Conservation (phyloP, 2,113 vertebrate genomes). For the Crotalus helleri region DNA sequence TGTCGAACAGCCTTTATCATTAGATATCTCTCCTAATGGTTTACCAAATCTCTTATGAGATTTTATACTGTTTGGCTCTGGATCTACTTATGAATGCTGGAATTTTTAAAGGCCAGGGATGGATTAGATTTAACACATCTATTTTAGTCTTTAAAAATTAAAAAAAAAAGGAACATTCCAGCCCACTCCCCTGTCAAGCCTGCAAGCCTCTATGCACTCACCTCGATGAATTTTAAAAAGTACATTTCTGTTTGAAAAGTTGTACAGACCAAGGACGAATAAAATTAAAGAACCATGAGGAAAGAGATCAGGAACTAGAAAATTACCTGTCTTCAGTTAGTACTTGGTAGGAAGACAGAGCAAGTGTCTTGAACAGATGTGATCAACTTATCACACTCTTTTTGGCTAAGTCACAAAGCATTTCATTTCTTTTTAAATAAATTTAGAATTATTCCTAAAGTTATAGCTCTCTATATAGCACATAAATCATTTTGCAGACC, state of each 20-base stretch:
- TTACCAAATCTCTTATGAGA: neutral
- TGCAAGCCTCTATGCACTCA: neutral
- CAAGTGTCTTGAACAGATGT: neutral
- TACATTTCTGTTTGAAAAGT: neutral
- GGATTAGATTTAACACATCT: neutral
- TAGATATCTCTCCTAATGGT: neutral
- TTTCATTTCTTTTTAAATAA: neutral
- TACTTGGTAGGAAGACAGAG: neutral
- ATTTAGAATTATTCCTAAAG: neutral
- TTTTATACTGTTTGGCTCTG: neutral
- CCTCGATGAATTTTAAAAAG: neutral
- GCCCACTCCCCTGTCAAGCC: neutral
- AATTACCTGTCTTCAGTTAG: neutral
- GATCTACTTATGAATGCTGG: neutral
- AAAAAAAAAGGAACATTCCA: neutral
- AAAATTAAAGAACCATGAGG: neutral
- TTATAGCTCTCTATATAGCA: neutral
- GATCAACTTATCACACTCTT: neutral
- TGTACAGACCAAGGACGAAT: neutral
- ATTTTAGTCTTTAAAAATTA: neutral
- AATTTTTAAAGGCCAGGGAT: neutral
- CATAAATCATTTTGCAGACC: neutral
- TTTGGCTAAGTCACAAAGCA: neutral
- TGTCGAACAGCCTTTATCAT: neutral
- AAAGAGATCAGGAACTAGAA: neutral